Base-by-base conservation (phyloP, 30 jellyfish, hydroid and myxozoan genomes). In the Mastigias papua region DNA sequence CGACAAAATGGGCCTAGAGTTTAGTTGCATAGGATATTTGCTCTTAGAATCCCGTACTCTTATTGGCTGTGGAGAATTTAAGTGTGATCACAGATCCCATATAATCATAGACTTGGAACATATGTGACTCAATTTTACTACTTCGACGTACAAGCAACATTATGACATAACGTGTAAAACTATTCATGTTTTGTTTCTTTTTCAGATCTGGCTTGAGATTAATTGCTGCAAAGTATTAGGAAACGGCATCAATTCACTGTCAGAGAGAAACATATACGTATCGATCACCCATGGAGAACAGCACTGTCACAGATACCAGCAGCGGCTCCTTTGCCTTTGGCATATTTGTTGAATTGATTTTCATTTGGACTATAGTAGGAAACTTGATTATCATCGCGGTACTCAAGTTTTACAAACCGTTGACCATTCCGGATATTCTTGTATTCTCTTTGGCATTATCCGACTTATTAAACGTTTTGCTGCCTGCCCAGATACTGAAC, bases 401-500 rank as follows among this genome's bases (percentile, higher is more conserved):
- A 1, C 32, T 90, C n/a, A 72, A 67, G 50, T 69, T 90, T 27
- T 90, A 78, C 94, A 90, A 90, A 34, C 97, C 97, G 54, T 65
- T 81, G 71, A 82, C 97, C 28, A 83, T 90, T 4, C 97, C 92
- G 50, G 97, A 90, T 69, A 75, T 90, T 46, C 80, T 90, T 19
- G 97, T 90, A 31, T 90, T 82, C 27, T 90, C 97, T 22, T 76
- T 90, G 80, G 94, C 92, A n/a, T 50, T 90, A 19, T 76, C 97
- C 10, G 97, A 90, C 76, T 35, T 82, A 0, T 75, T 90, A 13
- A 90, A 90, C 58, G 89, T 58, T 17, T 26, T 83, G 34, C 50
- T 75, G 29, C 97, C 97, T 4, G 76, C 85, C 6, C 97, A 90
- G 71, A 69, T 83, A 0, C 83, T 90, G 34, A 83, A 78, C 76